phyloP scores from a whole-genome alignment of 1,140 invertebrate species.

The Centruroides vittatus region DNA sequence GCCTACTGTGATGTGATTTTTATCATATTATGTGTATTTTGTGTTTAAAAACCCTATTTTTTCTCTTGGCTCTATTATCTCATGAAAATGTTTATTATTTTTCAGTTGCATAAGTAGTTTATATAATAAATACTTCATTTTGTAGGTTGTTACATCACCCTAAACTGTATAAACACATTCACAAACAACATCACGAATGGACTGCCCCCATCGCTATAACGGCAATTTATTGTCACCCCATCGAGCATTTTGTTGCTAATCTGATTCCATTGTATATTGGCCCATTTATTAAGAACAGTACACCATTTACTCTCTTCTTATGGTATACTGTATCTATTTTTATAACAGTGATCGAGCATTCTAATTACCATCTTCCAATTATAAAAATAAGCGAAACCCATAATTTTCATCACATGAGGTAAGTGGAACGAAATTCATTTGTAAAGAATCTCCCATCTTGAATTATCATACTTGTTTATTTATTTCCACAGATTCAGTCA shows the following conservation, averaged over 20 bases:
- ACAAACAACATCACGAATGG: conserved; percentile 32
- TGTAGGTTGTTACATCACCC: conserved; percentile 25
- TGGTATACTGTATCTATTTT: conserved; percentile 26
- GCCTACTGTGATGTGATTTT: no score
- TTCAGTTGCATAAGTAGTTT: no score
- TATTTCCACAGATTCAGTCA: conserved; percentile 55
- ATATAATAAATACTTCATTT: conserved; percentile 18
- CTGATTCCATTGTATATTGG: conserved; percentile 26
- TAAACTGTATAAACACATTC: conserved; percentile 27
- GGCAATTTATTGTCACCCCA: conserved; percentile 29
- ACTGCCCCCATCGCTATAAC: conserved; percentile 29
- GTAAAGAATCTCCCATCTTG: no score
- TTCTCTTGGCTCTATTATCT: no score
- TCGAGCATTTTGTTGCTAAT: conserved; percentile 29
- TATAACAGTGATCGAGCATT: conserved; percentile 29
- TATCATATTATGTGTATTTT: no score
- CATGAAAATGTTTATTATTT: no score
- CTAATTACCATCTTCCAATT: conserved; percentile 31
- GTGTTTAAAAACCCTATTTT: no score
- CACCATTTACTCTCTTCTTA: conserved; percentile 5
- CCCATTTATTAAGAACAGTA: conserved; percentile 16
- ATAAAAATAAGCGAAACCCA: conserved; percentile 30
- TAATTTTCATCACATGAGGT: conserved; percentile 28
- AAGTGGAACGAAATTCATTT: background rate
- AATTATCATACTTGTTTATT: no score